Base-by-base conservation (phyloP, 2,797 vertebrate genomes). In the Echeneis naucrates region DNA sequence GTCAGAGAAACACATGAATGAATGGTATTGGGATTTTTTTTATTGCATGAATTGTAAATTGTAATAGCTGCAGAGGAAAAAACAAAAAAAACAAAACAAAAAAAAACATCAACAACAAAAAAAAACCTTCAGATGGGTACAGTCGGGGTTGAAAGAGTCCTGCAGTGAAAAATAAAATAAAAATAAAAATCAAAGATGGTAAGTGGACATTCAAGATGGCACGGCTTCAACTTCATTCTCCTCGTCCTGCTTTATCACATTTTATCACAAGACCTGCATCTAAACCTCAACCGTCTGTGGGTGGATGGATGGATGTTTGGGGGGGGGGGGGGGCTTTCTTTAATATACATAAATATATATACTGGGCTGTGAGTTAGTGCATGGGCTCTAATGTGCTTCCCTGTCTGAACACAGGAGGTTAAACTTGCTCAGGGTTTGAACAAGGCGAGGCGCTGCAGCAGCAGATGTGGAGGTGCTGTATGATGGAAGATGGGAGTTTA, bases 21-120 rank as follows among this genome's bases (percentile, higher is more conserved):
- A 77, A 84, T 91, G 92, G 89, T 89, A 92, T 77, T 84, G 87
- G n/a, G n/a, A n/a, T n/a, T n/a, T n/a, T 74, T 91, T 94, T 95
- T 95, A 95, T 95, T 95, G 93, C 94, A 94, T 94, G 92, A 83
- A 83, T 88, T 92, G 88, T 83, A 92, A 87, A 83, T 87, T 92
- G 88, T 82, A 92, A 87, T 88, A 90, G 87, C 88, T 91, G 89
- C 89, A 88, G 91, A 90, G 72, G 87, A 82, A 88, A 75, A 88
- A n/a, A n/a, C n/a, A n/a, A n/a, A n/a, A n/a, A n/a, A n/a, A n/a
- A n/a, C n/a, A n/a, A n/a, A n/a, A n/a, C n/a, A n/a, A n/a, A n/a
- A n/a, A n/a, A n/a, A n/a, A n/a, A n/a, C n/a, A n/a, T n/a, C n/a
- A n/a, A n/a, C n/a, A n/a, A n/a, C n/a, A n/a, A n/a, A n/a, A n/a